These are phyloP conservation scores for Machaerirhynchus nigripectus DNA, from an alignment of 2,113 vertebrate species.

Conservation along the genomic window DNA sequence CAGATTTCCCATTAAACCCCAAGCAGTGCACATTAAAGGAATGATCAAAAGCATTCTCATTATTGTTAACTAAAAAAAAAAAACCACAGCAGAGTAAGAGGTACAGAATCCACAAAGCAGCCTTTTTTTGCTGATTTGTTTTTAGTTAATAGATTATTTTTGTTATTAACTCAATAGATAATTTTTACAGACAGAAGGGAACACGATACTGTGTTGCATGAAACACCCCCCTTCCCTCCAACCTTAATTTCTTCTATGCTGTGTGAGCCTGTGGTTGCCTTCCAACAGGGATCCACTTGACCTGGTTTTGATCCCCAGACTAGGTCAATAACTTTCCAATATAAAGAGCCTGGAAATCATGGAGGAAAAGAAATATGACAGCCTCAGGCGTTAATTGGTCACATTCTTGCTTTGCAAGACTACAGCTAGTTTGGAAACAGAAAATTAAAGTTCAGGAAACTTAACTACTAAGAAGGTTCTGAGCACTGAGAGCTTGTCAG, in stretches of 20 bases:
- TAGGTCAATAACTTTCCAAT: neutral
- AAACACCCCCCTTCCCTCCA: neutral
- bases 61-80: neutral
- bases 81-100: neutral
- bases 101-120: neutral
- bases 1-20: neutral
- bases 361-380: neutral
- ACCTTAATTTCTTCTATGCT: neutral
- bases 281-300: neutral
- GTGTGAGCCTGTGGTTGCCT: neutral
- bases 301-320: neutral
- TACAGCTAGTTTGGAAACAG: neutral
- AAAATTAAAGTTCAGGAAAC: neutral
- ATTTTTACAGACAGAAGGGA: neutral
- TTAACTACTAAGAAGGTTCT: neutral
- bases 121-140: neutral
- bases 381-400: neutral
- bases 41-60: neutral
- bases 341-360: neutral
- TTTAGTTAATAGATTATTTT: neutral
- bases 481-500: neutral
- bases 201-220: accelerated
- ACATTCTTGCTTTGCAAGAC: neutral
- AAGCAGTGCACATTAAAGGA: neutral
- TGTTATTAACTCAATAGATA: neutral